Base-by-base conservation (phyloP, 2,797 vertebrate species). In the Gadopsis marmoratus region DNA sequence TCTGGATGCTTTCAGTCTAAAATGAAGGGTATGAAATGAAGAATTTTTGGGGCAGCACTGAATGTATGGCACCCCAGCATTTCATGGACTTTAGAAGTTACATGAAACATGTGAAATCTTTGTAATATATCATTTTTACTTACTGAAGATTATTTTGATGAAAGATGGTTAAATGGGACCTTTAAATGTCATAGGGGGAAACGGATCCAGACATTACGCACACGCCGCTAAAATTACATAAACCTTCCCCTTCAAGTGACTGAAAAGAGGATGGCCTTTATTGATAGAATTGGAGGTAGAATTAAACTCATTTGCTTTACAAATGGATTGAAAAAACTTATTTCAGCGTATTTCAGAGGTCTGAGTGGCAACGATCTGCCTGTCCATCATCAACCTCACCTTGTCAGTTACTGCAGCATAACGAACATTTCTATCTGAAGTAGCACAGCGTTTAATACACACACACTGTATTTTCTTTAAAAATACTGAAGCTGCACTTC, bases 361-460 rank as follows among this genome's bases (percentile, higher is more conserved):
- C 47, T 54, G 48, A 61, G 16, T 17, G 54, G 13, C 56, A 12
- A 9, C 26, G 26, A 61, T 13, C 16, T 7, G n/a, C 29, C 47
- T 31, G 47, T 67, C 48, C 11, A 10, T 33, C 26, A n/a, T 43
- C 56, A 81, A 54, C 71, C 71, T 85, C 71, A n/a, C 16, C 0
- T 7, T 54, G 16, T 23, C 43, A 55, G 61, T 14, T 19, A 29
- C 31, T 55, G 53, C 8, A 23, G 14, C 13, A 1, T 39, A 9
- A 61, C 5, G 10, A 10, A 0, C 8, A 5, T 19, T 39, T 39
- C 11, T 35, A 31, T 41, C 51, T 51, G 35, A 19, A 33, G 35
- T 8, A 13, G 53, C n/a, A 48, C 11, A 41, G 31, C 51, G 33
- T 19, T 23, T 31, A 16, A 16, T 63, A n/a, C 19, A 39, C 47